Conservation (phyloP, 2,113 vertebrate genomes). For the Notarius lentiginosus region DNA sequence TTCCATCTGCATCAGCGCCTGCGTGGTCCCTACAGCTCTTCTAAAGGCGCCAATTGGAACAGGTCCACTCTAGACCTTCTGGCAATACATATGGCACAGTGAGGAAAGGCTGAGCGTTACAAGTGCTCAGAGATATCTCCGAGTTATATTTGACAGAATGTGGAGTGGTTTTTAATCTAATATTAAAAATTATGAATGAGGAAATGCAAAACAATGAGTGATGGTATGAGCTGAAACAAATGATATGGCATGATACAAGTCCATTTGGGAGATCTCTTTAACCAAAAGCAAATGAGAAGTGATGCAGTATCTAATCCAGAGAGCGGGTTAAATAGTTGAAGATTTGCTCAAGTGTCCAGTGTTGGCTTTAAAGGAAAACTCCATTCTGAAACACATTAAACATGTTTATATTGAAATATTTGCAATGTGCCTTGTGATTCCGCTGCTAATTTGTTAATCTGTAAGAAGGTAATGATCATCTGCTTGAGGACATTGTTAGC, state of each 20-base stretch:
- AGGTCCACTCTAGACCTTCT: constrained; percentile 5
- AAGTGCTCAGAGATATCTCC: background rate
- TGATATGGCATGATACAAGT: background rate
- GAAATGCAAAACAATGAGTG: background rate
- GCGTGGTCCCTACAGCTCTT: background rate
- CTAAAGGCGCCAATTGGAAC: constrained; percentile 19
- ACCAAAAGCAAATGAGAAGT: background rate
- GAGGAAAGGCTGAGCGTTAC: background rate
- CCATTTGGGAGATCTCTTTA: background rate
- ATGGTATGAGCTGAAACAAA: background rate
- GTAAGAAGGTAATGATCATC: background rate
- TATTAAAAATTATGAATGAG: background rate
- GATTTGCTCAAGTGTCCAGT: background rate
- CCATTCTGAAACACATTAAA: background rate
- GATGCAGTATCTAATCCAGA: background rate
- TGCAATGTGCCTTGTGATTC: background rate
- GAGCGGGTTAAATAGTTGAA: background rate
- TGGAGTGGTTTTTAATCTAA: background rate
- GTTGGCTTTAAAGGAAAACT: background rate
- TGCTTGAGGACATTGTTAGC: background rate
- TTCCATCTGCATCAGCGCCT: constrained; percentile 34
- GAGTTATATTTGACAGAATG: background rate
- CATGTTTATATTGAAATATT: background rate
- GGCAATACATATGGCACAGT: constrained; percentile 7
- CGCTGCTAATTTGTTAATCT: background rate